Evolutionary conservation across 2,888 invertebrate genomes (phyloP).

Genomic region (Oligia strigilis): DNA sequence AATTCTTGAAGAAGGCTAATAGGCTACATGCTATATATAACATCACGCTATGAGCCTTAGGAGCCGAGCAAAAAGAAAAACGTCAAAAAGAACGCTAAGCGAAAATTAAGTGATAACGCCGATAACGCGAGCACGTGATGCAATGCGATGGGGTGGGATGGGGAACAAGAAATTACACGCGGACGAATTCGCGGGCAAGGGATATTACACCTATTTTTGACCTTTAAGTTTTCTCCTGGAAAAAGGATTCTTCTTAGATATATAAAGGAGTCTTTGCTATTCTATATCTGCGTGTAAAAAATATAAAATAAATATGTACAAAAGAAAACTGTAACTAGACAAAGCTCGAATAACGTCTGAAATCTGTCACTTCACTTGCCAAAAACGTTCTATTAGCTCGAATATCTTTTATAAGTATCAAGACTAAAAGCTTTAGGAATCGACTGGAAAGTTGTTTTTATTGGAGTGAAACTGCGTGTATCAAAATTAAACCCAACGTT

Average conservation of each 20-base stretch:
- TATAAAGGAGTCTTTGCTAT: neutral
- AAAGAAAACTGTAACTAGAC: neutral
- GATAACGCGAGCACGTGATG: no score
- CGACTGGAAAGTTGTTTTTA: neutral
- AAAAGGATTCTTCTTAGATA: neutral
- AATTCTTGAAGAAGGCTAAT: no score
- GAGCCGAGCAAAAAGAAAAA: no score
- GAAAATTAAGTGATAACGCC: no score
- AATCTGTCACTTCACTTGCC: neutral
- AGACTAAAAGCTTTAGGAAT: neutral
- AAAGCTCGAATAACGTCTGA: neutral
- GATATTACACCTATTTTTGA: neutral
- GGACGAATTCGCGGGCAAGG: no score
- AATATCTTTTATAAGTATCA: neutral
- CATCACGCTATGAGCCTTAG: no score
- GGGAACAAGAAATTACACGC: no score
- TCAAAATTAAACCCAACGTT: neutral
- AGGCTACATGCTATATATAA: no score
- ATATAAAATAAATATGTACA: neutral
- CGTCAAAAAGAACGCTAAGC: no score
- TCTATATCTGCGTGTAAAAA: neutral
- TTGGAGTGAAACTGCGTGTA: neutral
- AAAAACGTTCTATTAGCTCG: constrained; percentile 2
- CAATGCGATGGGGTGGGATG: no score
- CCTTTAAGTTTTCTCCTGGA: neutral